These are phyloP conservation scores for Habropoda laboriosa DNA, from an alignment of 1,140 invertebrate genomes.

Conservation along the genomic window DNA sequence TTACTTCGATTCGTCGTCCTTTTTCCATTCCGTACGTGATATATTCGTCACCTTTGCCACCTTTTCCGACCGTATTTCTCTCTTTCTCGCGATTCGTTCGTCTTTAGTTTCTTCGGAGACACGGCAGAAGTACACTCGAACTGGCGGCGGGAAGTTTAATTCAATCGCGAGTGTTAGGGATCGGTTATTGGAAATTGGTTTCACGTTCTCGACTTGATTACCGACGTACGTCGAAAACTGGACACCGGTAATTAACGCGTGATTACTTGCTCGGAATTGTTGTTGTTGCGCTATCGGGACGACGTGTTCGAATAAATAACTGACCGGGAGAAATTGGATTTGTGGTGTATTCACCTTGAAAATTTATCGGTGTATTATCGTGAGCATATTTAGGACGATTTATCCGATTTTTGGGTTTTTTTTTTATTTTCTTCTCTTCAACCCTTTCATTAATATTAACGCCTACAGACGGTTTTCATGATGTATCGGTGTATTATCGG, in stretches of 20 bases:
- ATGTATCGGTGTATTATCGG: no score
- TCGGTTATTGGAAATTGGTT: conserved; percentile 31
- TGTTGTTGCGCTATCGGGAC: no score
- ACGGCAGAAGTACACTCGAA: background rate
- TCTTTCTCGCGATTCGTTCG: background rate
- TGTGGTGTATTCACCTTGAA: no score
- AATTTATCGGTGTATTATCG: no score
- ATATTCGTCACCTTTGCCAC: no score
- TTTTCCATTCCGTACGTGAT: no score
- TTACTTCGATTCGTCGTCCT: no score
- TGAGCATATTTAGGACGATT: no score
- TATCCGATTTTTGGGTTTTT: no score
- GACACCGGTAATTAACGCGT: conserved; percentile 6
- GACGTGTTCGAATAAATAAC: background rate
- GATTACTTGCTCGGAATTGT: background rate
- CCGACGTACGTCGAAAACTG: background rate
- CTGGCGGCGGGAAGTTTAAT: conserved; percentile 12
- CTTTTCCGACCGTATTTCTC: background rate
- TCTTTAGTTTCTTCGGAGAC: background rate
- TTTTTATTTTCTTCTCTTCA: no score
- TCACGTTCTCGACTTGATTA: background rate
- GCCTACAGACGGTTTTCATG: no score
- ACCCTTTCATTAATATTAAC: no score
- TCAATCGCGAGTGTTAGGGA: conserved; percentile 19
- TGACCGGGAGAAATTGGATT: background rate